These are phyloP conservation scores for Chironomus striatipennis DNA, from an alignment of 1,140 invertebrate genomes.

Conservation along the genomic window DNA sequence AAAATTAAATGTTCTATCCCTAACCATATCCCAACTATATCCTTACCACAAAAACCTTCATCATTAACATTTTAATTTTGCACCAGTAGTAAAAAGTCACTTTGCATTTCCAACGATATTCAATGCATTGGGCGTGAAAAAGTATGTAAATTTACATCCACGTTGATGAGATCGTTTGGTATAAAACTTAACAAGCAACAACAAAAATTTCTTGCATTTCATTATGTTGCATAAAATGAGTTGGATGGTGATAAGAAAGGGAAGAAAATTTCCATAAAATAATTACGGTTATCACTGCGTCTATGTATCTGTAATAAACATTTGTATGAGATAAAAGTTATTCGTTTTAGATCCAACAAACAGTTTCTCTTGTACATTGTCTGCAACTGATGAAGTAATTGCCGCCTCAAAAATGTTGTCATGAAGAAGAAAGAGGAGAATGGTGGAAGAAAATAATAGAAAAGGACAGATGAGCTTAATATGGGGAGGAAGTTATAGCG, in stretches of 20 bases:
- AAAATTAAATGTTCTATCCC: no score
- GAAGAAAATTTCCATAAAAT: neutral
- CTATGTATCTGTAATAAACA: no score
- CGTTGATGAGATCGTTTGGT: neutral
- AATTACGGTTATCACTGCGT: neutral
- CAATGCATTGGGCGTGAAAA: neutral
- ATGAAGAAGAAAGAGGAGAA: neutral
- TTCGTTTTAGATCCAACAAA: neutral
- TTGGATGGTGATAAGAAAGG: neutral
- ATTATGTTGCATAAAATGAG: neutral
- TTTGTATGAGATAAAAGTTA: neutral
- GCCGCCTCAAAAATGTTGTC: neutral
- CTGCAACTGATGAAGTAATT: slow-evolving; percentile 1
- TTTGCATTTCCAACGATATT: neutral
- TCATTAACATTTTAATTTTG: neutral
- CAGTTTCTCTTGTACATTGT: neutral
- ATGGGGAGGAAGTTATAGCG: no score
- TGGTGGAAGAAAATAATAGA: neutral
- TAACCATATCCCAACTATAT: no score
- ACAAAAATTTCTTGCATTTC: slow-evolving; percentile 1
- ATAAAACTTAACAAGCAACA: neutral
- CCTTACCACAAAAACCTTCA: no score
- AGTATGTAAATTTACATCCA: neutral
- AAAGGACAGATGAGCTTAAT: no score
- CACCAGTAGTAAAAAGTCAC: neutral